Evolutionary conservation across 2,888 invertebrate genomes (phyloP).

Genomic region (Theodoxus fluviatilis): DNA sequence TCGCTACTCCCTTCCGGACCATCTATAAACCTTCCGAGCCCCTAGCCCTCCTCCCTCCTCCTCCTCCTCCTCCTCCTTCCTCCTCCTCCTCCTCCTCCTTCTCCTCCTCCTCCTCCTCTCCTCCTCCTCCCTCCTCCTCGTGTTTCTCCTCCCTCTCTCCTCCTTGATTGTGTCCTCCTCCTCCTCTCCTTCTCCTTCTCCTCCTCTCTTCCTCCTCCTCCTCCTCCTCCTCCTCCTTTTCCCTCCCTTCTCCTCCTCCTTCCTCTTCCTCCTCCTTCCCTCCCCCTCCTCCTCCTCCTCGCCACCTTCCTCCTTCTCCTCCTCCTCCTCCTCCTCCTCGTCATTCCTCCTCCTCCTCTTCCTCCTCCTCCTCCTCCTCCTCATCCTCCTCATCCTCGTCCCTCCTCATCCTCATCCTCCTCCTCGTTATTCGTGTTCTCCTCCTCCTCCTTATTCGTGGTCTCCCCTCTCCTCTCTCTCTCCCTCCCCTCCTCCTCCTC

Average conservation of each 20-base stretch:
- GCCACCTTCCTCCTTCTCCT: neutral
- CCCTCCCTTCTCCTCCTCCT: neutral
- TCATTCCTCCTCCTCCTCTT: neutral
- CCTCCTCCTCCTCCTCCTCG: neutral
- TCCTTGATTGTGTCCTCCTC: neutral
- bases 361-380: neutral
- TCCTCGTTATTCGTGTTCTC: slow-evolving; percentile 9
- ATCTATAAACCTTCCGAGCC: too few relatives aligned
- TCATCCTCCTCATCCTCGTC: neutral
- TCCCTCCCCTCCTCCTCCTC: neutral
- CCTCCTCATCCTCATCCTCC: too few relatives aligned
- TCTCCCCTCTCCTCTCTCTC: neutral
- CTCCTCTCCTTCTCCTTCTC: neutral
- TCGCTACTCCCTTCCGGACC: too few relatives aligned
- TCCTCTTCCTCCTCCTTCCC: neutral
- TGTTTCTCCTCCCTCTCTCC: slow-evolving; percentile 13
- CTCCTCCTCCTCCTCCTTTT: too few relatives aligned
- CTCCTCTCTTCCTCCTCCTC: neutral
- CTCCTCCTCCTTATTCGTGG: slow-evolving; percentile 2
- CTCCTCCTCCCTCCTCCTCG: slow-evolving; percentile 30
- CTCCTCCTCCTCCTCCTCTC: neutral
- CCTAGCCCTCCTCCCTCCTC: slow-evolving; percentile 27
- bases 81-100: neutral
- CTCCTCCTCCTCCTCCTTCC: slow-evolving; percentile 7
- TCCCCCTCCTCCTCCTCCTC: neutral